Evolutionary conservation across 1,140 invertebrate species (phyloP).

Genomic region (Thaumetopoea pityocampa): DNA sequence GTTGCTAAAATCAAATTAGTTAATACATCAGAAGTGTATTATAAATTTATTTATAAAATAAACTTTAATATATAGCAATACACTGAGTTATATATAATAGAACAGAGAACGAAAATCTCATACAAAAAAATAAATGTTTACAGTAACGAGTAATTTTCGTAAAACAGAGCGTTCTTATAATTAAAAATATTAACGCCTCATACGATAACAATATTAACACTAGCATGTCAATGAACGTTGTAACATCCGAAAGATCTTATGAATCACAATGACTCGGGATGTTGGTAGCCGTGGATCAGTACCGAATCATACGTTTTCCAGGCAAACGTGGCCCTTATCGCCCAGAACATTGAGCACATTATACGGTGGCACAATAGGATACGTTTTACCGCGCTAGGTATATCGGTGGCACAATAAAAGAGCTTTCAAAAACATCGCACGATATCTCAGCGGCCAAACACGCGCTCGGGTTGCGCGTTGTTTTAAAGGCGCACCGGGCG

Average conservation of each 20-base stretch:
- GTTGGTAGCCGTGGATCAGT: slow-evolving; percentile 3
- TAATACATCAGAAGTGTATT: slow-evolving; percentile 12
- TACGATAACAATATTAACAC: slow-evolving; percentile 16
- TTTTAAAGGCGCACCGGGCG: slow-evolving; percentile 67
- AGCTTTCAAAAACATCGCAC: slow-evolving; percentile 63
- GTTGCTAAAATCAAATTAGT: slow-evolving; percentile 1
- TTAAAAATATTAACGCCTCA: slow-evolving; percentile 18
- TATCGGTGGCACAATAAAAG: slow-evolving; percentile 57
- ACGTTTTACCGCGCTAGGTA: slow-evolving; percentile 19
- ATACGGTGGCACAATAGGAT: slow-evolving; percentile 16
- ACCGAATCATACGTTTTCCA: slow-evolving; percentile 2
- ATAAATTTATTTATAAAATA: too few species aligned
- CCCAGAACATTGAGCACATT: slow-evolving; percentile 10
- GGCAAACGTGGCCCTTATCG: slow-evolving; percentile 11
- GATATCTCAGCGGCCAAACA: slow-evolving; percentile 52
- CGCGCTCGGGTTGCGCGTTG: slow-evolving; percentile 62
- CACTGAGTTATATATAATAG: too few species aligned
- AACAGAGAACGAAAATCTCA: too few species aligned
- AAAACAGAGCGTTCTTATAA: too few species aligned
- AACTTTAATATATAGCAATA: too few species aligned
- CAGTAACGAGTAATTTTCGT: too few species aligned
- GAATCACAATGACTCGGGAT: slow-evolving; percentile 15
- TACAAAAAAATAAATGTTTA: too few species aligned
- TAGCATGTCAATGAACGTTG: slow-evolving; percentile 12
- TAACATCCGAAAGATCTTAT: slow-evolving; percentile 18